Evolutionary conservation across 2,113 vertebrate species (phyloP), one percentile per base, ranked within the genome.

Genomic region (Catharus minimus): DNA sequence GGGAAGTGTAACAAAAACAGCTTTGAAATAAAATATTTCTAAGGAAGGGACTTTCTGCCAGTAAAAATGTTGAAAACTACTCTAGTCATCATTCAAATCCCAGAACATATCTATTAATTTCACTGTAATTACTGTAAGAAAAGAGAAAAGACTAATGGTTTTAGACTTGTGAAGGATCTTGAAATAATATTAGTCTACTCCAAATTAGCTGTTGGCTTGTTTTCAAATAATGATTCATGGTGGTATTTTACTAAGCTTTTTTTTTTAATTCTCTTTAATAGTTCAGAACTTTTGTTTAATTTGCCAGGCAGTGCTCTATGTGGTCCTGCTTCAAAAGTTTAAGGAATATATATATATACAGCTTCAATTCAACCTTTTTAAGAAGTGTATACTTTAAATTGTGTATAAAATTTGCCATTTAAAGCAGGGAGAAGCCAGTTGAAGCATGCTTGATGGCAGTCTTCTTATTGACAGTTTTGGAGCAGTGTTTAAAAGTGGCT

Each of bases 201-300:
- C 69, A 93, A 89, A 95, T 94, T 88, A 95, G 58, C 55, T 89
- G 65, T 84, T 97, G 96, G 95, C 95, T 89, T 90, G 26, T 90
- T 94, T 93, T 97, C 96, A 97, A 80, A 72, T 82, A 81, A 39
- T 96, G 94, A 96, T 92, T 97, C 96, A 96, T 93, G 82, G 52
- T 93, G 69, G 55, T 93, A 76, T 96, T 95, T 88, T 86, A 69
- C 81, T 88, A 91, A 95, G 57, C 41, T 50, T 85, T 80, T 79
- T 65, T 93, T 93, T 22, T 49, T 26, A 43, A 89, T 91, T 95
- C 71, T 90, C 88, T 89, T 88, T 60, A 83, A 81, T 92, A 74
- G 82, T 91, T 96, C 60, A 92, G 82, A 90, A 86, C 89, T 93
- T 93, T 89, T 94, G 85, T 95, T 96, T 90, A 80, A 85, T 79